phyloP scores from a whole-genome alignment of 2,797 vertebrate species.

The Craterocephalus amniculus region DNA sequence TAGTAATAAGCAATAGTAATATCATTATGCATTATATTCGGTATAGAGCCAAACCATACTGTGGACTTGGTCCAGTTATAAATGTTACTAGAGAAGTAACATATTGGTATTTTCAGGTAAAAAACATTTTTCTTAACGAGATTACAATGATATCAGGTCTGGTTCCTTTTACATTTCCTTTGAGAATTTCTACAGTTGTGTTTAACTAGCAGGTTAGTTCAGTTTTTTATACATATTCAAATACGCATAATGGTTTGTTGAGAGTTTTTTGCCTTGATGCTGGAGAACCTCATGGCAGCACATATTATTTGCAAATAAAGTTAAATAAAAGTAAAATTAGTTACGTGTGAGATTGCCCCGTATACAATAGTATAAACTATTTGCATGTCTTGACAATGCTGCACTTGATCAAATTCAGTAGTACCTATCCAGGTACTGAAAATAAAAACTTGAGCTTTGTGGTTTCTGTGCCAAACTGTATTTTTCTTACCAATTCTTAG shows the following conservation, averaged over 20 bases:
- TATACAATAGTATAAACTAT: conserved; percentile 10
- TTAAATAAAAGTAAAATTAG: too few species aligned
- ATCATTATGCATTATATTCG: too few species aligned
- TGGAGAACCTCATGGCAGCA: conserved; percentile 19
- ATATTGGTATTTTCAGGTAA: too few species aligned
- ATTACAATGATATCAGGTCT: too few species aligned
- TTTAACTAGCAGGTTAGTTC: conserved; percentile 1
- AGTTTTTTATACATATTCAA: conserved; percentile 52
- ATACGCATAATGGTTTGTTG: conserved; percentile 22
- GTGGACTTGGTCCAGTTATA: too few species aligned
- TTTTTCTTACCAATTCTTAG: conserved; percentile 40
- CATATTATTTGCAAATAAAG: conserved; percentile 30
- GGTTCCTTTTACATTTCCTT: neutral
- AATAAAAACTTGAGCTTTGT: conserved; percentile 14
- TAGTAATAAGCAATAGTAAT: too few species aligned
- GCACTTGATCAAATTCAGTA: conserved; percentile 17
- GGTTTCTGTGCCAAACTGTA: conserved; percentile 5
- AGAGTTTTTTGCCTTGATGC: conserved; percentile 30
- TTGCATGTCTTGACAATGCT: conserved; percentile 1
- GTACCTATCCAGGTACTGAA: neutral
- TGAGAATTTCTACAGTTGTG: conserved; percentile 18
- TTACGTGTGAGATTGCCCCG: neutral
- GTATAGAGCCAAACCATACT: too few species aligned
- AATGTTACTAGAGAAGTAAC: too few species aligned
- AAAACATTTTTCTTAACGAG: too few species aligned